phyloP scores from a whole-genome alignment of 2,888 invertebrate genomes.

The Drosophila mettleri region DNA sequence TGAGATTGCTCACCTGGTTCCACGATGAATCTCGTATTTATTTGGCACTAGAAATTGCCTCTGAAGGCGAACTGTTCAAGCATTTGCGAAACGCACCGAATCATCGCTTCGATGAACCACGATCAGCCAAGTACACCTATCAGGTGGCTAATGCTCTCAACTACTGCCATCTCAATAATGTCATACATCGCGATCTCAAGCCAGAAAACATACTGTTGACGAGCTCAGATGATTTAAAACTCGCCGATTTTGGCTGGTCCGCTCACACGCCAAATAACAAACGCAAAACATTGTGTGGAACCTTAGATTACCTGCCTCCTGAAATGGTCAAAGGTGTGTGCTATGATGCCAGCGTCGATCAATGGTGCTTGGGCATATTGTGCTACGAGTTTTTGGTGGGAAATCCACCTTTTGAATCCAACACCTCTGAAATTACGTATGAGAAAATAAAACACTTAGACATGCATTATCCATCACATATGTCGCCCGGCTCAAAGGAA shows the following conservation, averaged over 20 bases:
- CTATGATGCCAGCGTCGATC: constrained; percentile 94
- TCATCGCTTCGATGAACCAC: constrained; percentile 88
- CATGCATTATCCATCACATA: constrained; percentile 88
- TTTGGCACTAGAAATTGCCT: constrained; percentile 94
- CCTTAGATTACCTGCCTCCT: constrained; percentile 97
- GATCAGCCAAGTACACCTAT: constrained; percentile 92
- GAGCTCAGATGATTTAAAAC: constrained; percentile 91
- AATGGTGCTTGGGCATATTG: constrained; percentile 97
- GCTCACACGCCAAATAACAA: constrained; percentile 94
- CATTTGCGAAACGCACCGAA: constrained; percentile 89
- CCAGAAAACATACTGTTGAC: constrained; percentile 95
- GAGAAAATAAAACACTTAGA: constrained; percentile 88
- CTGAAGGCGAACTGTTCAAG: constrained; percentile 93
- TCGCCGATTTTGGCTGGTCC: constrained; percentile 98
- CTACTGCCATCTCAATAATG: constrained; percentile 94
- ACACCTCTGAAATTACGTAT: constrained; percentile 89
- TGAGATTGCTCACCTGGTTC: constrained; percentile 94
- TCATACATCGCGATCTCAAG: constrained; percentile 97
- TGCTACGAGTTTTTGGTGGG: constrained; percentile 98
- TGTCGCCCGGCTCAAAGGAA: constrained; percentile 90
- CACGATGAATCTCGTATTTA: constrained; percentile 94
- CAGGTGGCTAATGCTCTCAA: constrained; percentile 95
- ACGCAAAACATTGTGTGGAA: constrained; percentile 96
- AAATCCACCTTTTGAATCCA: constrained; percentile 95
- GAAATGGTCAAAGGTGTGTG: constrained; percentile 95